Base-by-base conservation (phyloP, 2,113 vertebrate species). In the Periophthalmus modestus region DNA sequence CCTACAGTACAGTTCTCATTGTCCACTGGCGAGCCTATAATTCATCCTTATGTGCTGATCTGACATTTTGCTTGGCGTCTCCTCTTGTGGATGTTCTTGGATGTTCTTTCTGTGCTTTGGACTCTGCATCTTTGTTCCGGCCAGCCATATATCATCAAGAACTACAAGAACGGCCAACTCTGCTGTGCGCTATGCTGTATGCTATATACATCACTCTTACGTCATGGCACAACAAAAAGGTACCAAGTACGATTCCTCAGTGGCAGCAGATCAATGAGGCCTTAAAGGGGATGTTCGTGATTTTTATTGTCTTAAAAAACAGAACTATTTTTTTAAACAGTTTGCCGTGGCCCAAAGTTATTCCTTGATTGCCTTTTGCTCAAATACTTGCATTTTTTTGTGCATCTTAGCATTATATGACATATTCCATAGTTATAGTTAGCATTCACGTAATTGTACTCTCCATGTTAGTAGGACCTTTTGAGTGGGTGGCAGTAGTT, bases 91-190 rank as follows among this genome's bases (percentile, higher is more conserved):
- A 23, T 59, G 23, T 57, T 57, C 55, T 57, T 57, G 55, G 55
- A 57, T 57, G 55, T 59, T 59, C 57, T 59, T 59, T 59, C 57
- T 28, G 24, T 59, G 24, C 57, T 28, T 59, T 59, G 57, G 24
- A 59, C 23, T 59, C 23, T 59, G 23, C 57, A 28, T 59, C 23
- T 5, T 14, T 59, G 1, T n/a, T 28, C 21, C 23, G 12, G 57
- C 57, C 57, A 59, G 10, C 5, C 14, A 24, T 28, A 58, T 58
- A 58, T 58, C 57, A 28, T 58, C 21, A 58, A n/a, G 23, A 7
- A 24, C 23, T 24, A 14, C 0, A 28, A 28, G 57, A 59, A 16
- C 57, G 14, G 57, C 57, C 57, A 15, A 23, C 57, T 43, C 39
- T 10, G 39, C 39, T 43, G 11, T 43, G 11, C 11, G 39, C 39